Evolutionary conservation across 2,113 vertebrate genomes (phyloP).

Genomic region (Elephantulus edwardii): DNA sequence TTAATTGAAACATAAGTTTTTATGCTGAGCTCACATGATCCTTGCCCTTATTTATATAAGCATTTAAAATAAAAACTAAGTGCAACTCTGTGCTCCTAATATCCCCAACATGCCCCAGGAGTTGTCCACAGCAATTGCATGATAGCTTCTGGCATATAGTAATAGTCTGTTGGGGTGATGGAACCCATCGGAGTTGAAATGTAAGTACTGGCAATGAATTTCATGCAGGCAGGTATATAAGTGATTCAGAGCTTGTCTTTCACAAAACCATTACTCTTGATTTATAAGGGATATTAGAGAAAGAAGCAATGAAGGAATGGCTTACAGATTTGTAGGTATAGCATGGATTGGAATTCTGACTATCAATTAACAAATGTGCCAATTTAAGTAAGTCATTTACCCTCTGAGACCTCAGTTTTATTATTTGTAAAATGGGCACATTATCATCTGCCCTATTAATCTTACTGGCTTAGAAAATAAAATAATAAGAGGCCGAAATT

Average conservation of each 20-base stretch:
- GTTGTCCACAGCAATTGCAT: background rate
- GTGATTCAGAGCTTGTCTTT: background rate
- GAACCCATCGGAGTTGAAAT: background rate
- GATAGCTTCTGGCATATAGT: accelerated
- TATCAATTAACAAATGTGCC: background rate
- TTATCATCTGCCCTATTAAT: background rate
- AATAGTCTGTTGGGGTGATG: background rate
- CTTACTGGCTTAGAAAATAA: background rate
- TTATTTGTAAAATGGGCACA: too few relatives aligned
- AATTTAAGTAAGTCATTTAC: too few relatives aligned
- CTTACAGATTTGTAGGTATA: background rate
- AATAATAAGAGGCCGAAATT: too few relatives aligned
- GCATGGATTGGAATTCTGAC: background rate
- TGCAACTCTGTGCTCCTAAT: background rate
- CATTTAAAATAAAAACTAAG: background rate
- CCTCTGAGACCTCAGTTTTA: too few relatives aligned
- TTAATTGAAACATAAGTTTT: background rate
- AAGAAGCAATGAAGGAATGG: background rate
- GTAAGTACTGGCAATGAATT: background rate
- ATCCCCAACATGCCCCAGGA: background rate
- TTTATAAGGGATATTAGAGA: background rate
- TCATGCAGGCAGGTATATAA: background rate
- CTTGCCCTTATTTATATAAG: background rate
- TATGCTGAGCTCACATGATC: background rate
- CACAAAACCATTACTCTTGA: background rate